phyloP scores from a whole-genome alignment of 2,888 invertebrate genomes.

The Fabriciana adippe region DNA sequence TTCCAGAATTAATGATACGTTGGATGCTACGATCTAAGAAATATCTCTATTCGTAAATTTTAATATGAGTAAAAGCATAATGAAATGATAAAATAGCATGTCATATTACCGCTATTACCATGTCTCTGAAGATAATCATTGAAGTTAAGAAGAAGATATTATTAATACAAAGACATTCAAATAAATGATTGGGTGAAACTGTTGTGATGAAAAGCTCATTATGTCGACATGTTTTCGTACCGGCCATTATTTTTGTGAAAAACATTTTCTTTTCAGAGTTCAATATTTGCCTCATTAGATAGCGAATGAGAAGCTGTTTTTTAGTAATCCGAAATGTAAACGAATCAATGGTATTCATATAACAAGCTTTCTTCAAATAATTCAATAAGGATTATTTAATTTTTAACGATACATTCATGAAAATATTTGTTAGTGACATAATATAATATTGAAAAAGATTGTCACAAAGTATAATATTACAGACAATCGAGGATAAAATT shows the following conservation, averaged over 20 bases:
- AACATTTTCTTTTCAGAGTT: conserved; percentile 49
- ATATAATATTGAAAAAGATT: too few species aligned
- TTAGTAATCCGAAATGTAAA: conserved; percentile 11
- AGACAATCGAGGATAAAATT: too few species aligned
- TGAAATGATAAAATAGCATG: conserved; percentile 41
- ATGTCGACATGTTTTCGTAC: conserved; percentile 39
- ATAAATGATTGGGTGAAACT: conserved; percentile 36
- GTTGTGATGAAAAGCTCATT: conserved; percentile 35
- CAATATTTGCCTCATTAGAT: conserved; percentile 45
- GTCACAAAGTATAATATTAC: too few species aligned
- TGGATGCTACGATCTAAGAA: conserved; percentile 18
- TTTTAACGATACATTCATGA: too few species aligned
- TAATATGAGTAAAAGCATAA: conserved; percentile 30
- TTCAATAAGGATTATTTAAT: neutral
- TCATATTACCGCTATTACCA: conserved; percentile 33
- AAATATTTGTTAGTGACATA: too few species aligned
- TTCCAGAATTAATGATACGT: conserved; percentile 27
- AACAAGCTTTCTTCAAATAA: neutral
- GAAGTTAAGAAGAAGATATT: conserved; percentile 41
- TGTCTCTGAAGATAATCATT: conserved; percentile 36
- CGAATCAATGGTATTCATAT: neutral
- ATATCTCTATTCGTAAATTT: conserved; percentile 32
- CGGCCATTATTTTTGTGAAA: conserved; percentile 42
- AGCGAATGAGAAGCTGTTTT: conserved; percentile 39
- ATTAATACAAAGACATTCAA: conserved; percentile 40